phyloP scores from a whole-genome alignment of 1,140 invertebrate species.

The Agraylea sexmaculata region DNA sequence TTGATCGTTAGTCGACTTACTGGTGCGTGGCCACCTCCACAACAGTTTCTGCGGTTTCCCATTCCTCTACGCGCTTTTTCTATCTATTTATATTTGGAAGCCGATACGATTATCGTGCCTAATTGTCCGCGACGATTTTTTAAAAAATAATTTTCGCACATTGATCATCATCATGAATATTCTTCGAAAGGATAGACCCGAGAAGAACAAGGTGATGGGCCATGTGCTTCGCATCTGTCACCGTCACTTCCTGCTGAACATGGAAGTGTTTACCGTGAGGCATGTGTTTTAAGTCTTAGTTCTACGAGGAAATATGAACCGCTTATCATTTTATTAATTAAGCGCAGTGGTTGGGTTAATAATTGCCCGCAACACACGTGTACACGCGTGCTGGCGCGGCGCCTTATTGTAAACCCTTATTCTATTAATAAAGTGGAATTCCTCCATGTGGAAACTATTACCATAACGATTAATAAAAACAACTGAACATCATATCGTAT shows the following conservation, averaged over 20 bases:
- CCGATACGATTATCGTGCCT: not conserved
- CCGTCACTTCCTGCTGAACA: slow-evolving; percentile 12
- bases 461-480: too few relatives aligned
- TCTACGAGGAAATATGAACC: too few relatives aligned
- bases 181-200: too few relatives aligned
- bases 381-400: too few relatives aligned
- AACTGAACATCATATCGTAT: too few relatives aligned
- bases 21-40: slow-evolving; percentile 12
- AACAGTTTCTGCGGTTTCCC: slow-evolving; percentile 11
- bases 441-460: slow-evolving; percentile 5
- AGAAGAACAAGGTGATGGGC: slow-evolving; percentile 2
- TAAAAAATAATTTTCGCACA: not conserved
- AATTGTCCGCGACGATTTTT: not conserved
- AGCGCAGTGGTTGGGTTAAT: slow-evolving; percentile 10
- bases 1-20: slow-evolving; percentile 16
- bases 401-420: too few relatives aligned
- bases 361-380: not conserved
- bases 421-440: too few relatives aligned
- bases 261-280: slow-evolving; percentile 5
- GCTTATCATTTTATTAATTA: slow-evolving; percentile 18
- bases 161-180: too few relatives aligned
- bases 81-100: not conserved
- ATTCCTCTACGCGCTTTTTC: slow-evolving; percentile 13
- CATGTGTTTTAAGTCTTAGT: slow-evolving; percentile 11
- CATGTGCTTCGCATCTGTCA: slow-evolving; percentile 20